Base-by-base conservation (phyloP, 2,113 vertebrate species). In the Ifrita kowaldi region DNA sequence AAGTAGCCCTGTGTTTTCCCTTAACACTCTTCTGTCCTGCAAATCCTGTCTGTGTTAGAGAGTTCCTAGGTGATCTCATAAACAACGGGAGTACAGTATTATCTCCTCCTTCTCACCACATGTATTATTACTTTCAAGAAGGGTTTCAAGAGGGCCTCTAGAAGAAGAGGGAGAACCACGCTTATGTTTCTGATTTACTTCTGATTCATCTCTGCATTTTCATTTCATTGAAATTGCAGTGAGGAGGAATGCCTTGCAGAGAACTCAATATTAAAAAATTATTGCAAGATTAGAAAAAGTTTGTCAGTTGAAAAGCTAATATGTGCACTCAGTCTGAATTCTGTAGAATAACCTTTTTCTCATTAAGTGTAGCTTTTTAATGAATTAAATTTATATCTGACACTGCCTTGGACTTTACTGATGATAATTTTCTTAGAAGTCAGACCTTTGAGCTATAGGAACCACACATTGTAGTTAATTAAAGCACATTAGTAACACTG, bases 381-480 rank as follows among this genome's bases (percentile, higher is more conserved):
- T 87, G 35, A 90, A 95, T 77, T 73, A 92, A 84, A 96, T 91
- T 94, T 94, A 70, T 91, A 90, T 92, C 8, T 4, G 22, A 30
- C 39, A 64, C 49, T 87, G 81, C 65, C 55, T 94, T 89, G 70
- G 64, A 91, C 65, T 73, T 94, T 55, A 77, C 41, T 75, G 77
- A 55, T 5, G 41, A 78, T 92, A 95, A 84, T 95, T 92, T 94
- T 3, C 59, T 84, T 53, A 81, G 67, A 84, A 92, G 50, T 80
- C 63, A 95, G 83, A 95, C 65, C 84, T 96, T 70, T 3, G 0
- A 96, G 94, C 93, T 77, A 80, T 60, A 83, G 73, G 50, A 84
- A 87, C 26, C 41, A 81, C 68, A 81, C 22, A 68, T 27, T 92
- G 59, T 59, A 92, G 85, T 89, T 94, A 96, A 96, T 97, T 95